Conservation (phyloP, 2,888 invertebrate species). For the Ommatoiulus sabulosus region DNA sequence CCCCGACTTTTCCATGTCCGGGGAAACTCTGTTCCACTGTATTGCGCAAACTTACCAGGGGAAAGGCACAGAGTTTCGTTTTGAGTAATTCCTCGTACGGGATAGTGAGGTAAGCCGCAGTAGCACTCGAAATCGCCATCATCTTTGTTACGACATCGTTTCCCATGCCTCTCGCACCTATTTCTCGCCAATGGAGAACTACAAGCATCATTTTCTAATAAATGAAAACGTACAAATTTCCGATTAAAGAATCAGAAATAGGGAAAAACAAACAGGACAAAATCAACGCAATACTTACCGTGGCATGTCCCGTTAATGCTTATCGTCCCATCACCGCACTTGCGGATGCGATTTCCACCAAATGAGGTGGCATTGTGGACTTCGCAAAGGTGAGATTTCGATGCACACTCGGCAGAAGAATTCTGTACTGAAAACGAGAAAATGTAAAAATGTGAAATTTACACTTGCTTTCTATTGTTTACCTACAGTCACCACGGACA, state of each 20-base stretch:
- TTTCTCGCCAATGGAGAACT: not conserved
- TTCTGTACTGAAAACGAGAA: not conserved
- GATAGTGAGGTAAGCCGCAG: conserved; percentile 49
- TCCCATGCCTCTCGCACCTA: not conserved
- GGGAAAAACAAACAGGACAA: not conserved
- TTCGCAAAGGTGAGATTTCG: not conserved
- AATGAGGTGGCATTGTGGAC: not conserved
- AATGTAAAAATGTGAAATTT: not conserved
- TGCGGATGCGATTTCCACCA: not conserved
- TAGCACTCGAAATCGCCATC: conserved; percentile 49
- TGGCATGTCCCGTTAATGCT: not conserved
- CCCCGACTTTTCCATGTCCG: no score
- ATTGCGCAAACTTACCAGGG: conserved; percentile 48
- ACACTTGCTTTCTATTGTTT: no score
- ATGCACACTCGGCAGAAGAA: not conserved
- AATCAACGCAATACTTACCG: not conserved
- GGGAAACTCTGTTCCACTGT: no score
- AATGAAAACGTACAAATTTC: no score
- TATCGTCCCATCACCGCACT: not conserved
- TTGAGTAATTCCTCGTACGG: not conserved
- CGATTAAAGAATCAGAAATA: not conserved
- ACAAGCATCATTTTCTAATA: not conserved
- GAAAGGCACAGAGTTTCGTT: not conserved
- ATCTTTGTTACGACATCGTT: conserved; percentile 37
- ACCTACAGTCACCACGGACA: no score